Evolutionary conservation across 2,797 vertebrate genomes (phyloP).

Genomic region (Microctenopoma stevenorrisi): DNA sequence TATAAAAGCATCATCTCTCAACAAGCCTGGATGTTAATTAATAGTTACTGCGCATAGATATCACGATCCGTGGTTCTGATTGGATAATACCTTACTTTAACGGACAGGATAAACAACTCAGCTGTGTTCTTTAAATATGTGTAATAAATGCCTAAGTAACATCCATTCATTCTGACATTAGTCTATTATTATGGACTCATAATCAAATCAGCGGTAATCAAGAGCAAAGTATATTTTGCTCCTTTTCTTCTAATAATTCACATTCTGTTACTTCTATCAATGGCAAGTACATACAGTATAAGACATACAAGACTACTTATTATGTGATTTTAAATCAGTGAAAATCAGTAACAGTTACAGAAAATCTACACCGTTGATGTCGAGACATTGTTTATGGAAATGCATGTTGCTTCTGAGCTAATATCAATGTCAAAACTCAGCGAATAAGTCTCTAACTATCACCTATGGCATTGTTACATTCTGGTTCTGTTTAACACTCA

Average conservation of each 20-base stretch:
- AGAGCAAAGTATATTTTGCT: not conserved
- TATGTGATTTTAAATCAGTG: not conserved
- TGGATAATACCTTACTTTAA: not conserved
- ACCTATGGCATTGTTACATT: slow-evolving; percentile 3
- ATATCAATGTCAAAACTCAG: not conserved
- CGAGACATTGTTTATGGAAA: not conserved
- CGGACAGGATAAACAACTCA: not conserved
- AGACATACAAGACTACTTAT: too few species aligned
- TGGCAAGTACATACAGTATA: too few species aligned
- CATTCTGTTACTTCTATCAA: not conserved
- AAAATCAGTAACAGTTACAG: not conserved
- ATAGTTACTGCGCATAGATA: not conserved
- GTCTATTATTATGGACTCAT: not conserved
- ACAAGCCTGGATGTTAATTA: not conserved
- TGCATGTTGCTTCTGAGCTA: not conserved
- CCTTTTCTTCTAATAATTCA: not conserved
- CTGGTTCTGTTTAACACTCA: not conserved
- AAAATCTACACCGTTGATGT: not conserved
- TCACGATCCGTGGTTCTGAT: not conserved
- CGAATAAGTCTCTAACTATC: slow-evolving; percentile 7
- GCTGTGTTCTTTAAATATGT: not conserved
- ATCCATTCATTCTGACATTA: too few species aligned
- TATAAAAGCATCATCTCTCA: not conserved
- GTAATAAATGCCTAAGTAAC: too few species aligned
- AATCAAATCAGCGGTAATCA: not conserved